Evolutionary conservation across 2,113 vertebrate species (phyloP).

Genomic region (Nestor notabilis): DNA sequence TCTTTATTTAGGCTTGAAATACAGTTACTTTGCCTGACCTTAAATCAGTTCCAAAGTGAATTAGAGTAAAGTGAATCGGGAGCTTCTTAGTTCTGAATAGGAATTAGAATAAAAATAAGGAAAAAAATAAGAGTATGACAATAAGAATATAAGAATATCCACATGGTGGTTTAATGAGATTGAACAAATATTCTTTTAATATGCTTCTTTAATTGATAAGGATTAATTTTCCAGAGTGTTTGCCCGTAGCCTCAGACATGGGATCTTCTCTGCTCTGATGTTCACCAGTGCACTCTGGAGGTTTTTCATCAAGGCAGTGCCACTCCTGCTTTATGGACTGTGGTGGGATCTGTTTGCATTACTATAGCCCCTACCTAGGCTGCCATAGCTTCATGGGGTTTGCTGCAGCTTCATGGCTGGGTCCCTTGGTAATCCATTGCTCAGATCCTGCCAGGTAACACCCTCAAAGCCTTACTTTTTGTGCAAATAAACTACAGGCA

Average conservation of each 20-base stretch:
- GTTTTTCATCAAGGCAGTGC: neutral
- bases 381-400: neutral
- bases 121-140: neutral
- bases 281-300: neutral
- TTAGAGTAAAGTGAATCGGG: neutral
- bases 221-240: neutral
- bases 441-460: neutral
- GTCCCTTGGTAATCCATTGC: neutral
- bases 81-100: neutral
- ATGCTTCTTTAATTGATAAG: neutral
- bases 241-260: neutral
- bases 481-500: neutral
- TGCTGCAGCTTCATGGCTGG: neutral
- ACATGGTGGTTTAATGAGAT: neutral
- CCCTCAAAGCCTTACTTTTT: neutral
- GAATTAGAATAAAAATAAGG: neutral
- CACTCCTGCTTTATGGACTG: neutral
- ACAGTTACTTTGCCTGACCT: neutral
- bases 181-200: neutral
- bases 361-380: neutral
- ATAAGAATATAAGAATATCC: neutral
- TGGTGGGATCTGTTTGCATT: neutral
- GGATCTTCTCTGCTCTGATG: neutral
- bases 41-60: neutral
- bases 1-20: neutral